Conservation (phyloP, 2,888 invertebrate genomes). For the Rhagophthalmus giganteus region DNA sequence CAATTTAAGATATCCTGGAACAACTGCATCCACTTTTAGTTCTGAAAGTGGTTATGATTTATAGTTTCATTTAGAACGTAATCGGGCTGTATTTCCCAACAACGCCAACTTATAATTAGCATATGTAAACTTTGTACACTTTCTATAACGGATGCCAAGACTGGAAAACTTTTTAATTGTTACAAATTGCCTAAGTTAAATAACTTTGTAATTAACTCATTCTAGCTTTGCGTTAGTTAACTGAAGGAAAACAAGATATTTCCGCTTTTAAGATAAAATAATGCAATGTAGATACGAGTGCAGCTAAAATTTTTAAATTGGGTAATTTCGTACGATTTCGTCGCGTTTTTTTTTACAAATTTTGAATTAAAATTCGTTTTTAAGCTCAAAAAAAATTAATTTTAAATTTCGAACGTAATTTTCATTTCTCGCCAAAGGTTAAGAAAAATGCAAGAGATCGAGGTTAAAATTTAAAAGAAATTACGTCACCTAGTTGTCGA, state of each 20-base stretch:
- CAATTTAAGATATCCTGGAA: conserved; percentile 15
- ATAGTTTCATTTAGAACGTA: conserved; percentile 49
- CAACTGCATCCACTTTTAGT: conserved; percentile 23
- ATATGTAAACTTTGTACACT: conserved; percentile 55
- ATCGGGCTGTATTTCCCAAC: conserved; percentile 53
- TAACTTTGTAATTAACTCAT: conserved; percentile 43
- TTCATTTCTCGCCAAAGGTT: no score
- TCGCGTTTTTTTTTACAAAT: not conserved
- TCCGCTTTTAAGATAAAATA: conserved; percentile 24
- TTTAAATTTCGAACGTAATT: no score
- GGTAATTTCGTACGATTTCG: no score
- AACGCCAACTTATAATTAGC: conserved; percentile 55
- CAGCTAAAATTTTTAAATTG: not conserved
- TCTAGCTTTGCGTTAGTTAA: conserved; percentile 29
- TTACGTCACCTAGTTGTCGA: not conserved
- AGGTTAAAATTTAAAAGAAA: not conserved
- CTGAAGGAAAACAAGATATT: conserved; percentile 31
- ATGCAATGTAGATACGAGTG: conserved; percentile 9
- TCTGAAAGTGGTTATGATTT: conserved; percentile 38
- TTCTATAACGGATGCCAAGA: conserved; percentile 46
- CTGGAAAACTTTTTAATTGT: conserved; percentile 43
- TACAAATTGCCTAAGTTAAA: conserved; percentile 46
- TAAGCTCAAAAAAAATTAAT: no score
- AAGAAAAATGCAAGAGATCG: no score
- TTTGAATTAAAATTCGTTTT: no score